Conservation (phyloP, 2,797 vertebrate genomes). For the Champsocephalus esox region DNA sequence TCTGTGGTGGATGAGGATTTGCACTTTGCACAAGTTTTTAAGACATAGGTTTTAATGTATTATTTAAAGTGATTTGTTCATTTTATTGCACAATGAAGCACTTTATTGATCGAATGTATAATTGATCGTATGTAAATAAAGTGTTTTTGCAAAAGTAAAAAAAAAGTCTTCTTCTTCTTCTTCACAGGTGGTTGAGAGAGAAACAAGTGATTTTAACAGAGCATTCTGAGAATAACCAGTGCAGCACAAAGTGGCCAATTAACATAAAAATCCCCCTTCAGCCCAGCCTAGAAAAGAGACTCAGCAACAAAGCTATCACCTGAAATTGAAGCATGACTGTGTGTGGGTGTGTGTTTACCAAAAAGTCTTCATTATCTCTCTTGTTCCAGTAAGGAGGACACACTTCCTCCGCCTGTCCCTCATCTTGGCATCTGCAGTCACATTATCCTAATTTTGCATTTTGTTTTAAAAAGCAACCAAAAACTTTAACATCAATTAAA, state of each 20-base stretch:
- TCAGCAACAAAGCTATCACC: conserved; percentile 39
- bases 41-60: no score
- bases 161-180: no score
- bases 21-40: no score
- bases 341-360: conserved; percentile 37
- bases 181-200: conserved; percentile 65
- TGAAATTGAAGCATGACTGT: conserved; percentile 28
- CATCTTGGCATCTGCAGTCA: conserved; percentile 20
- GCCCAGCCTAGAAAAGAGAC: conserved; percentile 32
- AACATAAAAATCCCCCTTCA: conserved; percentile 69
- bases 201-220: conserved; percentile 68
- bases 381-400: conserved; percentile 61
- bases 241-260: conserved; percentile 70
- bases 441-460: conserved; percentile 7
- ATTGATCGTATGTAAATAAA: no score
- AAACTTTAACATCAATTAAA: neutral
- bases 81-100: no score
- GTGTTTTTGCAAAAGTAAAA: no score
- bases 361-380: conserved; percentile 67
- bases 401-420: conserved; percentile 21
- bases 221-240: conserved; percentile 68
- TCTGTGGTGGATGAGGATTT: no score
- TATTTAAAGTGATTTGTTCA: no score
- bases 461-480: conserved; percentile 9
- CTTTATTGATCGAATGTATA: no score